These are phyloP conservation scores for Neotoxoptera formosana DNA, from an alignment of 1,140 invertebrate genomes.

Conservation along the genomic window DNA sequence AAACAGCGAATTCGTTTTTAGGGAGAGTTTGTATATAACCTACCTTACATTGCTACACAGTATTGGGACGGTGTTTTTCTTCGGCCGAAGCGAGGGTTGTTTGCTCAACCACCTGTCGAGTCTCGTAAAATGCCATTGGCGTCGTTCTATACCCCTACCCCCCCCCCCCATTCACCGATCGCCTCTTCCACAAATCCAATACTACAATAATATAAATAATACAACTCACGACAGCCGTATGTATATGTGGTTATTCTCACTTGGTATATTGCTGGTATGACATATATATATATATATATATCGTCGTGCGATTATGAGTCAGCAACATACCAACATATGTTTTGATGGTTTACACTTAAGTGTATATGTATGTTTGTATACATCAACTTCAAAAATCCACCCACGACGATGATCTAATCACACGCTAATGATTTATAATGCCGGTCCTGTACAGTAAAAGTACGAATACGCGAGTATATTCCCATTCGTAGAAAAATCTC, in stretches of 20 bases:
- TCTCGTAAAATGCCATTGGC: not conserved
- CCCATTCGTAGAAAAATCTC: not conserved
- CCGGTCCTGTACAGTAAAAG: not conserved
- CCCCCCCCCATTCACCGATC: not conserved
- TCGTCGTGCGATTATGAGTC: slow-evolving; percentile 8
- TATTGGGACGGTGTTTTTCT: not conserved
- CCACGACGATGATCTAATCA: not conserved
- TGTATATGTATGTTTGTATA: not conserved
- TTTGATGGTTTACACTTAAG: not conserved
- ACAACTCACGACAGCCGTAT: not conserved
- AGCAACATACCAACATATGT: not conserved
- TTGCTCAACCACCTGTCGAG: not conserved
- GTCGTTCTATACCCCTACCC: not conserved
- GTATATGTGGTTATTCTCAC: not conserved
- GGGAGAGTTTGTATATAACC: not conserved
- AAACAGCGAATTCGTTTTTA: not conserved
- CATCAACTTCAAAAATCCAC: not conserved
- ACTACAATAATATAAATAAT: not conserved
- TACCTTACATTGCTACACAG: not conserved
- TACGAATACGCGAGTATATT: not conserved
- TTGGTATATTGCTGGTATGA: not conserved
- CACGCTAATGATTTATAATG: not conserved
- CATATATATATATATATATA: too few relatives aligned
- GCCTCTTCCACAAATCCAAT: not conserved
- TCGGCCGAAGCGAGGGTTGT: not conserved